Evolutionary conservation across 2,113 vertebrate genomes (phyloP).

Genomic region (Peromyscus leucopus): DNA sequence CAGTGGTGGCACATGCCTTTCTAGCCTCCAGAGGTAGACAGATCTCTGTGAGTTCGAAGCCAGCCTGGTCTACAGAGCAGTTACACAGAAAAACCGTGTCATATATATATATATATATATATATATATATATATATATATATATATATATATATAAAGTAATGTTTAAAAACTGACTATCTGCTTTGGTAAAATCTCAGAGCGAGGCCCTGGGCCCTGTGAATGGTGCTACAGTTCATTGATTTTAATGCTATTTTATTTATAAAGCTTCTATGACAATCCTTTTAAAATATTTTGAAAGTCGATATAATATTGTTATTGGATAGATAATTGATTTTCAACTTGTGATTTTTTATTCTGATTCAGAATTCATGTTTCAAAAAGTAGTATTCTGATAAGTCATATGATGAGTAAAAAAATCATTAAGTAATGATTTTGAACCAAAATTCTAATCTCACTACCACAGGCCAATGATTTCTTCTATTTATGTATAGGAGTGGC

Average conservation of each 20-base stretch:
- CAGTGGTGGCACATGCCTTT: not conserved
- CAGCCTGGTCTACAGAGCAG: not conserved
- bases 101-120: too few relatives aligned
- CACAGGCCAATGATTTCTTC: not conserved
- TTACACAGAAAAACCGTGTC: not conserved
- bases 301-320: not conserved
- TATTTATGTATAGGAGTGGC: not conserved
- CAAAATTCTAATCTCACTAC: slow-evolving; percentile 12
- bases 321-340: not conserved
- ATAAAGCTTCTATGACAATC: not conserved
- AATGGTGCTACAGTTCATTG: not conserved
- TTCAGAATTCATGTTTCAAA: not conserved
- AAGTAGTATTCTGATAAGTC: not conserved
- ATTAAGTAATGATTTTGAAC: slow-evolving; percentile 38
- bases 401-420: slow-evolving; percentile 18
- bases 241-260: not conserved
- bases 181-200: slow-evolving; percentile 54
- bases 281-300: not conserved
- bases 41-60: not conserved
- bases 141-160: too few relatives aligned
- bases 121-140: too few relatives aligned
- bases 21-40: not conserved
- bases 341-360: not conserved
- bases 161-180: slow-evolving; percentile 1
- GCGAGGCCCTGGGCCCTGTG: not conserved